Base-by-base conservation (phyloP, 2,888 invertebrate genomes). In the Xestia c-nigrum region DNA sequence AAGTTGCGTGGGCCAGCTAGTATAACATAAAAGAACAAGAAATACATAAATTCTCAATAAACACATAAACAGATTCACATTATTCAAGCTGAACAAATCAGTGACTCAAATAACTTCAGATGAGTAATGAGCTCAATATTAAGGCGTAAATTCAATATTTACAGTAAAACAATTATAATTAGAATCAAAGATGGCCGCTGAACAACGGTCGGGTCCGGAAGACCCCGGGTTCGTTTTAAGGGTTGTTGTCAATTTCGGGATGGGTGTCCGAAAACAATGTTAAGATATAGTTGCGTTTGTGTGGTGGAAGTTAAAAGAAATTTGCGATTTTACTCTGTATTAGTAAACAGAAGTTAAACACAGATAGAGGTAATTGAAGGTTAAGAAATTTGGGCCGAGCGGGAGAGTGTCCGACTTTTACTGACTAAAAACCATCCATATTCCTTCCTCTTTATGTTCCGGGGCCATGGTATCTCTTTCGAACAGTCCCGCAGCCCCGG, bases 261-360 rank as follows among this genome's bases (percentile, higher is more conserved):
- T 83, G 88, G 85, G 80, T 85, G 88, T 87, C 89, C 89, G 89
- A 90, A 89, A 92, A 92, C 90, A 91, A 90, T 86, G 90, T 93
- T 91, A 91, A 77, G 85, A 80, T 76, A 85, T 78, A 79, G 68
- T 68, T 81, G 79, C 0, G 84, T 79, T 57, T 66, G 61, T 81
- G 52, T 70, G 76, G 88, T 76, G 6, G 31, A 88, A 89, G 63
- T 38, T 68, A 31, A 74, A 9, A 68, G 68, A 78, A 21, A 31
- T 21, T 40, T 6, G 78, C 78, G 78, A 43, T 74, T 72, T 31
- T 61, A 31, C 24, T 46, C 7, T 21, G 31, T 61, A n/a, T 55
- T 55, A 52, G 52, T 10, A 55, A 55, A n/a, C n/a, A 55, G 4
- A 55, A 5, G 55, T 52, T 9, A 21, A 21, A 50, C 6, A 19